Evolutionary conservation across 2,113 vertebrate genomes (phyloP), one percentile per base, ranked within the genome.

Genomic region (Phalacrocorax brasilianus): DNA sequence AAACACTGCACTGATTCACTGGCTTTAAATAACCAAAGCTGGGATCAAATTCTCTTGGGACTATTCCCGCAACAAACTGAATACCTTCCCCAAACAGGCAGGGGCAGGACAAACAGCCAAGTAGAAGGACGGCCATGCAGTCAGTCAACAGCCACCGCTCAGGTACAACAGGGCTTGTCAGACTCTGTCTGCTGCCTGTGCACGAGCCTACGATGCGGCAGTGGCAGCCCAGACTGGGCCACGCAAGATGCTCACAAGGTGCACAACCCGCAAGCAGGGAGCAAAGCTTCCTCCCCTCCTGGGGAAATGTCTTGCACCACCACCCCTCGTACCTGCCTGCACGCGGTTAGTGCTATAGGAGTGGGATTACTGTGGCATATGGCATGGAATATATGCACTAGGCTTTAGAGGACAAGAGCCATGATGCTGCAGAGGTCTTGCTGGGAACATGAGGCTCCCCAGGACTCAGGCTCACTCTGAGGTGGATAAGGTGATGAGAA

Each of bases 191-290:
- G n/a, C 47, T 65, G 33, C 35, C 62, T 49, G 27, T 1, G 9
- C 35, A 15, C 22, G 7, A 66, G 44, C 38, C 44, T 20, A 30
- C 9, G 8, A 45, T 0, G 2, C 14, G 42, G 42, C 32, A 44
- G 56, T 55, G n/a, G 19, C 28, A 11, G 42, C 40, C 24, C 27
- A 71, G 45, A 7, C 52, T 6, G 1, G 45, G 45, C 38, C 40
- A 6, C 2, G 9, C 6, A 4, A 0, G 2, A 7, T 9, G 5
- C 14, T 58, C 45, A 14, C 17, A 1, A 14, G 17, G 49, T 45
- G 12, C 32, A 7, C n/a, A 58, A 26, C 26, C 10, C 1, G 1
- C 44, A 53, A 13, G n/a, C 13, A 22, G 22, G n/a, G 32, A 91
- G 40, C 11, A 47, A 78, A 78, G 24, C 17, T 27, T 22, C 45